phyloP scores from a whole-genome alignment of 2,113 vertebrate species.

The Echinops telfairi region DNA sequence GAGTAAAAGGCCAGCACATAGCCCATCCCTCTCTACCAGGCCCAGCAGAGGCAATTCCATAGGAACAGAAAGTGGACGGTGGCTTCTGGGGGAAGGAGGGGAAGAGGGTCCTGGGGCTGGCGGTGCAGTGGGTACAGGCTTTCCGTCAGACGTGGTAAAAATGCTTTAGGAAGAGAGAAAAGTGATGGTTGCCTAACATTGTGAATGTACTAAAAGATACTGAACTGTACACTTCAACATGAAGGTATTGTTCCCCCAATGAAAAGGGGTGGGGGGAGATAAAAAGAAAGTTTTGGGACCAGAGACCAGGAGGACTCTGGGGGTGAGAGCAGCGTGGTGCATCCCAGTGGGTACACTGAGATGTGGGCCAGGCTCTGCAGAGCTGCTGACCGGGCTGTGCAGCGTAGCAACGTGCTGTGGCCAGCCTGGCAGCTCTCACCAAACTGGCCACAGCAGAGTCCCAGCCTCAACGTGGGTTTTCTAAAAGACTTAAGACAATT shows the following conservation, averaged over 20 bases:
- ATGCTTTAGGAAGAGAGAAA: neutral
- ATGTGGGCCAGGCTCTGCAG: neutral
- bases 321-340: rapidly evolving
- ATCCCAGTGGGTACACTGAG: neutral
- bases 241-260: neutral
- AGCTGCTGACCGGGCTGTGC: neutral
- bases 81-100: neutral
- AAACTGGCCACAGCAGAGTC: neutral
- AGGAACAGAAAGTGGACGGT: neutral
- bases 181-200: neutral
- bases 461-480: neutral
- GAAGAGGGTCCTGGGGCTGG: neutral
- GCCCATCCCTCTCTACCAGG: no score
- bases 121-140: neutral
- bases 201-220: neutral
- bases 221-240: neutral
- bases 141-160: neutral
- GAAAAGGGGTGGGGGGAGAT: neutral
- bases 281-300: neutral
- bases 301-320: neutral
- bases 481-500: slow-evolving; percentile 53
- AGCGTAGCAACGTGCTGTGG: rapidly evolving
- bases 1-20: no score
- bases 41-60: neutral
- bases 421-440: neutral